A percentile compares a stretch with the other conserved stretches of the same genome.
Conservation (phyloP, 2,113 vertebrate genomes). For the Oreotrochilus melanogaster region DNA sequence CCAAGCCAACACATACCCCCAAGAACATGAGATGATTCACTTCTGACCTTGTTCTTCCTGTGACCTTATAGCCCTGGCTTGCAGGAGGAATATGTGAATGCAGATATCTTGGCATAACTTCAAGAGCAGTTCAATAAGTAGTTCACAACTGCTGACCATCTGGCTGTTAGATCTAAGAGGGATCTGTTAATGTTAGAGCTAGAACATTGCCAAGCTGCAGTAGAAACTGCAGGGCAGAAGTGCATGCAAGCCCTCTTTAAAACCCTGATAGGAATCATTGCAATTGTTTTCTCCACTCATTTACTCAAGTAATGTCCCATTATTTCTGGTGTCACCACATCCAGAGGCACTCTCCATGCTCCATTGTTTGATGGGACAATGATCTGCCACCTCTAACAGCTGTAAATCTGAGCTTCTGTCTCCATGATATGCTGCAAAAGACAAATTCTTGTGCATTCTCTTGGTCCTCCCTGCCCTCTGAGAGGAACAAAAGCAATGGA, state of each 20-base stretch:
- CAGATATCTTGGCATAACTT: slow-evolving; percentile 33
- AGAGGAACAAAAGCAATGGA: background rate
- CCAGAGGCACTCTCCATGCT: background rate
- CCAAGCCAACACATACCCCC: background rate
- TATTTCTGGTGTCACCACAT: background rate
- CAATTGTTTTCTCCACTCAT: background rate
- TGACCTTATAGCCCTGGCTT: slow-evolving; percentile 39
- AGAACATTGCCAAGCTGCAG: slow-evolving; percentile 23
- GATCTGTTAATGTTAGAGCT: slow-evolving; percentile 26
- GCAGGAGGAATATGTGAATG: background rate
- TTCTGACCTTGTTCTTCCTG: slow-evolving; percentile 59
- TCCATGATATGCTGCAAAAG: background rate
- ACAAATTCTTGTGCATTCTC: background rate
- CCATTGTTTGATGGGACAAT: background rate
- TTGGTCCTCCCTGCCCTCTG: background rate
- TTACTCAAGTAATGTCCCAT: background rate
- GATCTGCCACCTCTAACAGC: background rate
- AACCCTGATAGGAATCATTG: background rate
- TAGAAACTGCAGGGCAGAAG: background rate
- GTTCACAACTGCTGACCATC: slow-evolving; percentile 63
- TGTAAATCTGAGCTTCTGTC: background rate
- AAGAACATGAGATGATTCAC: background rate
- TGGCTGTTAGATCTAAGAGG: slow-evolving; percentile 55
- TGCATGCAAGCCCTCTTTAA: background rate
- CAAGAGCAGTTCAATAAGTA: slow-evolving; percentile 47